Percentiles rank a stretch among this genome's conserved stretches.
These are phyloP conservation scores for Etheostoma cragini DNA, from an alignment of 2,113 vertebrate genomes.

Conservation along the genomic window DNA sequence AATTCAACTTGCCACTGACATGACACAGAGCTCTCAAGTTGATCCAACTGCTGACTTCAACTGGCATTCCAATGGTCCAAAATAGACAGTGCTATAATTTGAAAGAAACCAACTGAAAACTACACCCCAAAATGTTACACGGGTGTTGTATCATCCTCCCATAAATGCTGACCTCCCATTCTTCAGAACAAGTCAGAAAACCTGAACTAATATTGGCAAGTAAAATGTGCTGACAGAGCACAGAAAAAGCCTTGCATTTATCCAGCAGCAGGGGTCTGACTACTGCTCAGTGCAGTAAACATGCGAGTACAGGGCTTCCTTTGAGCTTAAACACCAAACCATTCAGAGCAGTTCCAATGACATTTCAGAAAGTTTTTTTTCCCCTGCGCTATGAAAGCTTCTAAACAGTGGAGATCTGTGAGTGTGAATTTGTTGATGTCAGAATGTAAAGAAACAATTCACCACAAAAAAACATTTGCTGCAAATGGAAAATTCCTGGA, in stretches of 20 bases:
- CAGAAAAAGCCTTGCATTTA: slow-evolving; percentile 65
- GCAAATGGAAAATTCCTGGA: slow-evolving; percentile 59
- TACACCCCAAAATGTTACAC: slow-evolving; percentile 57
- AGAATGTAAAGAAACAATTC: slow-evolving; percentile 59
- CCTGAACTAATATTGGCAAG: slow-evolving; percentile 51
- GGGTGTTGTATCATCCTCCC: slow-evolving; percentile 54
- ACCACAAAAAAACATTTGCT: slow-evolving; percentile 48
- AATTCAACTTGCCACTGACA: slow-evolving; percentile 37
- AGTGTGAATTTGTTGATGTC: slow-evolving; percentile 63
- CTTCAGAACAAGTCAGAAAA: slow-evolving; percentile 12
- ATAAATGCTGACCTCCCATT: slow-evolving; percentile 61
- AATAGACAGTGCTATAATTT: slow-evolving; percentile 79
- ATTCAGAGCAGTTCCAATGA: slow-evolving; percentile 67
- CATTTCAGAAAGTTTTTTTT: slow-evolving; percentile 53
- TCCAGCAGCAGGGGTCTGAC: slow-evolving; percentile 61
- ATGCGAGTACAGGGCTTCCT: slow-evolving; percentile 77
- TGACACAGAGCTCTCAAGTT: slow-evolving; percentile 33
- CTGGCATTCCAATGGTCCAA: slow-evolving; percentile 68
- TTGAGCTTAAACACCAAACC: slow-evolving; percentile 76
- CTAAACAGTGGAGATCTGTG: slow-evolving; percentile 60
- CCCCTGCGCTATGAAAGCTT: slow-evolving; percentile 46
- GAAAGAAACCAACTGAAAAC: slow-evolving; percentile 59
- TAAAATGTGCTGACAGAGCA: slow-evolving; percentile 66
- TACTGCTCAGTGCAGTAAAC: slow-evolving; percentile 63
- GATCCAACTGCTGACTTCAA: slow-evolving; percentile 66